These are phyloP conservation scores for Tragopan temminckii DNA, from an alignment of 2,797 vertebrate genomes.

Conservation along the genomic window DNA sequence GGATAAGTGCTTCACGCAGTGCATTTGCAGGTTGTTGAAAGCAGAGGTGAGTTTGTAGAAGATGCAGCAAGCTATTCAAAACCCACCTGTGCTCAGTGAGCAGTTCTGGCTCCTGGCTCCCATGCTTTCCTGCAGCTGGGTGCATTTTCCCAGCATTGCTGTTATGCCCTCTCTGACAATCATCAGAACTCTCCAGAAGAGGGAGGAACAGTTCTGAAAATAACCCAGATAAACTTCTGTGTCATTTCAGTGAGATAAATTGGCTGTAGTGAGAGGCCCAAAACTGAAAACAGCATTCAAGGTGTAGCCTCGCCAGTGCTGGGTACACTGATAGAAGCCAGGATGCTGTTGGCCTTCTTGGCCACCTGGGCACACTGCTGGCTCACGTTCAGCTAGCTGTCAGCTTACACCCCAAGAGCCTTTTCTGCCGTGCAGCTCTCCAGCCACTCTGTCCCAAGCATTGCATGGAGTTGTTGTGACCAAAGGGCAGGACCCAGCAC, in stretches of 20 bases:
- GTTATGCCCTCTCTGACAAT: fast-evolving
- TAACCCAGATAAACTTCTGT: neutral
- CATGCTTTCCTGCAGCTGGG: neutral
- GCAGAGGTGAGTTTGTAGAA: neutral
- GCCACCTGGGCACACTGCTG: neutral
- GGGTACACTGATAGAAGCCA: neutral
- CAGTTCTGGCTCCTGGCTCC: neutral
- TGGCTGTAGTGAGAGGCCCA: neutral
- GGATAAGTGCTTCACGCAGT: neutral
- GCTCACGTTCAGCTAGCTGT: neutral
- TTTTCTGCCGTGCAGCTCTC: neutral
- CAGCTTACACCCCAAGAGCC: no score
- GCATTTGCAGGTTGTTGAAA: neutral
- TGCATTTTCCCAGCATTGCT: fast-evolving
- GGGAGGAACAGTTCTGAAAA: neutral
- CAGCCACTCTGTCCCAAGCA: neutral
- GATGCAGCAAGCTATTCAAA: neutral
- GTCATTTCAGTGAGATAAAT: neutral
- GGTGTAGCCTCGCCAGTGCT: no score
- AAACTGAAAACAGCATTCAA: neutral
- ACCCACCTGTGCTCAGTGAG: neutral
- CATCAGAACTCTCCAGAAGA: neutral
- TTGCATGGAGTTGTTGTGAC: neutral
- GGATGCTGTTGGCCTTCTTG: neutral
- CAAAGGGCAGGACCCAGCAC: neutral